phyloP scores from a whole-genome alignment of 2,113 vertebrate species.

The Pollimyrus isidori region DNA sequence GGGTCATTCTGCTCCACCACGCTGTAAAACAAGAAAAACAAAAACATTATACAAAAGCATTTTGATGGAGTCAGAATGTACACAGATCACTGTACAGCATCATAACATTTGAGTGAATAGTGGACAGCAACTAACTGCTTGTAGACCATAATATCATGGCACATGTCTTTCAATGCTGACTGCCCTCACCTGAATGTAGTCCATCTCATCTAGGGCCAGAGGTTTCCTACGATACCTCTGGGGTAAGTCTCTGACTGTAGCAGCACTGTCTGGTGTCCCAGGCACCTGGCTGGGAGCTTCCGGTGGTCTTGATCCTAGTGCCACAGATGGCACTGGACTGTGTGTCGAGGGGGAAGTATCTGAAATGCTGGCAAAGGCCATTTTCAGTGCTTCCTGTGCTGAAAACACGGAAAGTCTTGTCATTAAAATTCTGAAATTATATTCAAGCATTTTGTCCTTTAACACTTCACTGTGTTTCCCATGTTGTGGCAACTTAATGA shows the following conservation, averaged over 20 bases:
- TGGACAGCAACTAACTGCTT: not conserved
- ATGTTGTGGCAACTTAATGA: not conserved
- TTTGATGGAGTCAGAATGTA: not conserved
- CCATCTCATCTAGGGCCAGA: slow-evolving; percentile 56
- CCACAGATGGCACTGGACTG: slow-evolving; percentile 9
- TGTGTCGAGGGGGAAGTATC: not conserved
- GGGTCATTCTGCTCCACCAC: slow-evolving; percentile 63
- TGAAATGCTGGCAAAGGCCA: slow-evolving; percentile 30
- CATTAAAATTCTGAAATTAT: not conserved
- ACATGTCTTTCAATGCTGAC: not conserved
- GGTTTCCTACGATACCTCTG: slow-evolving; percentile 58
- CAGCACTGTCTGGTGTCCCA: slow-evolving; percentile 51
- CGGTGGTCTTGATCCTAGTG: slow-evolving; percentile 36
- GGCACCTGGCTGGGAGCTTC: slow-evolving; percentile 37
- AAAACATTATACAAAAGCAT: not conserved
- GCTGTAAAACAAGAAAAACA: slow-evolving; percentile 41
- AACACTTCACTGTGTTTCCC: not conserved
- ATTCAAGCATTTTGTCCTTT: not conserved
- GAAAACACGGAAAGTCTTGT: not conserved
- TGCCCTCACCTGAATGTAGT: slow-evolving; percentile 60
- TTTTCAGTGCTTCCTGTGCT: slow-evolving; percentile 55
- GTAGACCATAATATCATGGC: not conserved
- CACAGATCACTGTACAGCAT: not conserved
- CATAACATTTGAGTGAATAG: not conserved
- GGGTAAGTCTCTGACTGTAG: slow-evolving; percentile 51